Evolutionary conservation across 2,113 vertebrate genomes (phyloP).

Genomic region (Aphelocoma coerulescens): DNA sequence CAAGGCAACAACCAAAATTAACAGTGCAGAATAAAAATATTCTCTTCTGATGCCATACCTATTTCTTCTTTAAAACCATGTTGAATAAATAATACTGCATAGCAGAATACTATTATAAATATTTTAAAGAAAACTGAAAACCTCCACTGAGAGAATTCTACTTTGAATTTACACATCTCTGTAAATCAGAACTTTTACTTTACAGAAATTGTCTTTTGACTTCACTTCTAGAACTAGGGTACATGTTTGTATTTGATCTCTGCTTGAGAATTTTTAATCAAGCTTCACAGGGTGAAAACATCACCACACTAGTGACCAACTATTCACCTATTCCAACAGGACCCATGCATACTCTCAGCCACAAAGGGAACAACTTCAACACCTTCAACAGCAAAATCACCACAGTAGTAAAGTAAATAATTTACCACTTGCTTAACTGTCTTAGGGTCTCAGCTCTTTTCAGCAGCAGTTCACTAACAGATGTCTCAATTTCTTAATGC

Average conservation of each 20-base stretch:
- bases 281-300: background rate
- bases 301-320: background rate
- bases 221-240: background rate
- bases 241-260: background rate
- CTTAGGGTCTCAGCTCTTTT: background rate
- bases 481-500: background rate
- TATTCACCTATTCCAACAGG: background rate
- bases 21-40: background rate
- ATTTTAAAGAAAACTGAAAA: background rate
- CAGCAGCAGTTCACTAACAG: background rate
- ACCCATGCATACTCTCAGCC: background rate
- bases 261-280: background rate
- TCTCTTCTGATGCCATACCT: background rate
- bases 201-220: background rate
- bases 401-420: background rate
- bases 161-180: background rate
- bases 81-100: background rate
- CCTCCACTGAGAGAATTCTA: background rate
- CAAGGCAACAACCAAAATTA: background rate
- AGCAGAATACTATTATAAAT: background rate
- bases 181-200: background rate
- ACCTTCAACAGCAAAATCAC: background rate
- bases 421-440: background rate
- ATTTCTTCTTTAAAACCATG: background rate
- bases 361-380: background rate